Conservation (phyloP, 2,888 invertebrate genomes). For the Chymomyza amoena region DNA sequence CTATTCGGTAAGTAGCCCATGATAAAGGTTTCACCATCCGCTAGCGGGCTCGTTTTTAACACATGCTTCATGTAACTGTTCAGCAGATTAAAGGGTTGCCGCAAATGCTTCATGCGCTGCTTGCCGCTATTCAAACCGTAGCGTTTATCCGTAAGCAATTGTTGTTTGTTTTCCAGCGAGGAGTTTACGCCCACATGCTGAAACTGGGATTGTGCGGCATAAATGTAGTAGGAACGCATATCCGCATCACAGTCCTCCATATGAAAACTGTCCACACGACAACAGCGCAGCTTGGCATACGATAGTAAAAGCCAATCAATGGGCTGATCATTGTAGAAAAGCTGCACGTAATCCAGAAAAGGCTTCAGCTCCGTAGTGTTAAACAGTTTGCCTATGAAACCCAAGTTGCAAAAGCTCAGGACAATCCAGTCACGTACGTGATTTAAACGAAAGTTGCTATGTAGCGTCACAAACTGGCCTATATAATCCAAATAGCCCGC, state of each 20-base stretch:
- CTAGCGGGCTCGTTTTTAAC: not conserved
- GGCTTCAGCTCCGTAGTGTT: slow-evolving; percentile 16
- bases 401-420: slow-evolving; percentile 43
- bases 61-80: not conserved
- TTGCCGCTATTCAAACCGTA: not conserved
- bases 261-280: slow-evolving; percentile 33
- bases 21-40: slow-evolving; percentile 41
- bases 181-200: slow-evolving; percentile 38
- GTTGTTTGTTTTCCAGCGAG: slow-evolving; percentile 32
- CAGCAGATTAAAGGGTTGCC: slow-evolving; percentile 35
- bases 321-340: slow-evolving; percentile 48
- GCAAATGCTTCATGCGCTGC: slow-evolving; percentile 37
- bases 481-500: slow-evolving; percentile 39
- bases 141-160: slow-evolving; percentile 14
- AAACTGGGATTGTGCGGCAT: slow-evolving; percentile 39
- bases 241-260: slow-evolving; percentile 17
- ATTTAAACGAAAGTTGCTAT: slow-evolving; percentile 34
- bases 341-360: slow-evolving; percentile 29
- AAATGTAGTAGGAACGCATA: slow-evolving; percentile 11
- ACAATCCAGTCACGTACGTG: slow-evolving; percentile 34
- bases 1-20: slow-evolving; percentile 53
- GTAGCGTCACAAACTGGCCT: slow-evolving; percentile 15
- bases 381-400: slow-evolving; percentile 52
- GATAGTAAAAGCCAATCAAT: slow-evolving; percentile 52
- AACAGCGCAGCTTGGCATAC: slow-evolving; percentile 35